Evolutionary conservation across 2,113 vertebrate genomes (phyloP), one percentile per base, ranked within the genome.

Genomic region (Perca flavescens): DNA sequence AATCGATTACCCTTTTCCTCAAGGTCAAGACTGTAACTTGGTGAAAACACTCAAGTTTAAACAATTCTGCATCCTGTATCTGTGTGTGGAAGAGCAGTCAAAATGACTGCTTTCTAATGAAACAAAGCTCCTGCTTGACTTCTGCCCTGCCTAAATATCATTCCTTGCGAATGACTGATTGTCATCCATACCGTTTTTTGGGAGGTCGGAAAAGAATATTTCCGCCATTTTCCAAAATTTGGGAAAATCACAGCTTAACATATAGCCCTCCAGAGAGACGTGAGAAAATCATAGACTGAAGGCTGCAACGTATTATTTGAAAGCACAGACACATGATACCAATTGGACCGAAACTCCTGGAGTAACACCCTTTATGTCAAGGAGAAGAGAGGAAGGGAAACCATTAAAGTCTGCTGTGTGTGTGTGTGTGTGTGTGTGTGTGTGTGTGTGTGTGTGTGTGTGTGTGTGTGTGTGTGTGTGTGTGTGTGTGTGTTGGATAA

Each of bases 291-390:
- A 71, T 50, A 54, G 62, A 89, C 56, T 79, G 76, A 79, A 72
- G 68, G 63, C 80, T 85, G 52, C 5, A 4, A 84, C 46, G 56
- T 80, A 71, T 86, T 80, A 71, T 86, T 89, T 82, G 80, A 74
- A 62, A 90, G 69, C 54, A 84, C 4, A 61, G 67, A 89, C 90
- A 93, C 77, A 79, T 92, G 93, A 88, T 88, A 84, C 72, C 90
- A 92, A 92, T 93, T 89, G 74, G 67, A 79, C 65, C 63, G 65
- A 64, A 89, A 88, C 80, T 87, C 66, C 66, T 83, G 13, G 16
- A 77, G 83, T 78, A 87, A 84, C 68, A 62, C 74, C 70, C 34
- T 83, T 80, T 57, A 77, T 77, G 74, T 76, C 64, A 78, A 17
- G 47, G 54, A 69, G 75, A 60, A 89, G 47, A 36, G 47, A 74